These are phyloP conservation scores for Cataglyphis albicans DNA, from an alignment of 2,888 invertebrate genomes.

Conservation along the genomic window DNA sequence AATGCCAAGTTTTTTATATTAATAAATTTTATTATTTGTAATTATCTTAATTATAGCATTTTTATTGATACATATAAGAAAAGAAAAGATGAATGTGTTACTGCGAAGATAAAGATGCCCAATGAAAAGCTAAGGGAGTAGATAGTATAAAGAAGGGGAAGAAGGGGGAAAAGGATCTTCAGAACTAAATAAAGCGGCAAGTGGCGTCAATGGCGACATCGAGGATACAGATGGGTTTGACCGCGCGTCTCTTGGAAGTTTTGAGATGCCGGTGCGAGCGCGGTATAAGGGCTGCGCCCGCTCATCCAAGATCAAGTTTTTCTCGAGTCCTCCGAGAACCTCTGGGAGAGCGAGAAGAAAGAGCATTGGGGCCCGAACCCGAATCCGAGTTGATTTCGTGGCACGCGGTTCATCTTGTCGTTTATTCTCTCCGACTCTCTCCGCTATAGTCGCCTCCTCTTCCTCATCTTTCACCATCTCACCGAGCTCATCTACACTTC, in stretches of 20 bases:
- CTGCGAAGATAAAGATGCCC: conserved; percentile 14
- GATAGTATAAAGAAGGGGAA: not conserved
- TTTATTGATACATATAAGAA: conserved; percentile 21
- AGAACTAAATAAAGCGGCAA: conserved; percentile 77
- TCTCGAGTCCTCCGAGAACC: conserved; percentile 80
- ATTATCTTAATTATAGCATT: not conserved
- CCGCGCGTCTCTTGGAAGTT: conserved; percentile 43
- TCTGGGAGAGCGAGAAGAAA: conserved; percentile 70
- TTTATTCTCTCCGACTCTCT: conserved; percentile 69
- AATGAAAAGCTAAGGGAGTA: conserved; percentile 4
- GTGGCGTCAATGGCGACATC: conserved; percentile 50
- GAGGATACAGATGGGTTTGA: conserved; percentile 64
- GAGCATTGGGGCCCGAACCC: conserved; percentile 73
- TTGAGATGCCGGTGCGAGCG: conserved; percentile 42
- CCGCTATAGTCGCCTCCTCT: conserved; percentile 15
- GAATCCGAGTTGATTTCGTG: conserved; percentile 85
- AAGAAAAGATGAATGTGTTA: conserved; percentile 39
- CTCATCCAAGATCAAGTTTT: conserved; percentile 85
- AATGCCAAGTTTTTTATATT: not conserved
- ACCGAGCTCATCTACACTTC: not conserved
- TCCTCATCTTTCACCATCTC: conserved; percentile 48
- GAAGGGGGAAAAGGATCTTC: conserved; percentile 71
- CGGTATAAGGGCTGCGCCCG: conserved; percentile 35
- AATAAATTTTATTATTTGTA: not conserved
- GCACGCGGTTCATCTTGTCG: conserved; percentile 82